These are phyloP conservation scores for Sander lucioperca DNA, from an alignment of 2,113 vertebrate genomes.

Conservation along the genomic window DNA sequence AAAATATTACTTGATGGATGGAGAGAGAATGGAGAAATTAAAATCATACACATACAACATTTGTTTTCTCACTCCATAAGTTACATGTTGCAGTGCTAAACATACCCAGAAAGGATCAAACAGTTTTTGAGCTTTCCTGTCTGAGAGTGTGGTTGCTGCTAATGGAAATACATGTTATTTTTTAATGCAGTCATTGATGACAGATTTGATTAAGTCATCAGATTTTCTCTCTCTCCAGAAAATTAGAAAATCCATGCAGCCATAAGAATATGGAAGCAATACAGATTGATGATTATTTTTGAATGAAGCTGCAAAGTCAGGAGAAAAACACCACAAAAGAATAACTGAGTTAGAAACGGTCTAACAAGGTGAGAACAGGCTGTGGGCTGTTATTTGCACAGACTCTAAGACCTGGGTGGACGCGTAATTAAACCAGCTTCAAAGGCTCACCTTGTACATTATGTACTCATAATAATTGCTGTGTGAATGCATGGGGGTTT, in stretches of 20 bases:
- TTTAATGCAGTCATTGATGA: not conserved
- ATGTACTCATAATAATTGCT: not conserved
- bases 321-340: slow-evolving; percentile 28
- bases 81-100: not conserved
- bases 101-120: not conserved
- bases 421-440: slow-evolving; percentile 33
- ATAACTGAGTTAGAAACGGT: not conserved
- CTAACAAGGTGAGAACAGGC: not conserved
- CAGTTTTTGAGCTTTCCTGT: not conserved
- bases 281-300: slow-evolving; percentile 30
- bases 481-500: slow-evolving; percentile 4
- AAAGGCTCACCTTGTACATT: slow-evolving; percentile 48
- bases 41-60: not conserved
- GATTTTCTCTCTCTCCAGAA: not conserved
- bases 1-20: not conserved
- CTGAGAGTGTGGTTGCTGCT: not conserved
- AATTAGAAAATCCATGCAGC: not conserved
- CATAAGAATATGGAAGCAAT: not conserved
- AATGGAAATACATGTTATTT: slow-evolving; percentile 8
- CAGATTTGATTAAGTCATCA: slow-evolving; percentile 17
- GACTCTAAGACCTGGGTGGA: not conserved
- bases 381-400: slow-evolving; percentile 2
- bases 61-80: not conserved
- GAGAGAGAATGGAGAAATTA: not conserved
- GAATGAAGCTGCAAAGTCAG: slow-evolving; percentile 34